phyloP scores from a whole-genome alignment of 2,797 vertebrate species.

The Smutsia temminckii region DNA sequence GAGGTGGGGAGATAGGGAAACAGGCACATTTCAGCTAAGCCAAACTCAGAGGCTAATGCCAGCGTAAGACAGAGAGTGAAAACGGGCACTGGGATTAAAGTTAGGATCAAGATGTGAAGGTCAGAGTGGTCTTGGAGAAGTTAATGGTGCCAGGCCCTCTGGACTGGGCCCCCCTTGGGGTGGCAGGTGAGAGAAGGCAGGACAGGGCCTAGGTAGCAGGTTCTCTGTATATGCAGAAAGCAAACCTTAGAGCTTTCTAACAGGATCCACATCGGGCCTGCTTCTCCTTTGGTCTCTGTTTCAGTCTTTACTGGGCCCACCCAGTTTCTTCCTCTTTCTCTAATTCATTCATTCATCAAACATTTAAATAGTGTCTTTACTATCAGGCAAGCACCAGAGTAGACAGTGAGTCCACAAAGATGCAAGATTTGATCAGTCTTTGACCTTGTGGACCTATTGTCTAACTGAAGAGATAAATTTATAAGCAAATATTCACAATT shows the following conservation, averaged over 20 bases:
- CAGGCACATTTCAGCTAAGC: not conserved
- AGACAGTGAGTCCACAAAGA: not conserved
- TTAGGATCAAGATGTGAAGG: not conserved
- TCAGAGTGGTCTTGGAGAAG: not conserved
- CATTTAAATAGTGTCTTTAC: not conserved
- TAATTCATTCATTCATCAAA: not conserved
- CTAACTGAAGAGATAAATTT: not conserved
- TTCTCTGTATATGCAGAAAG: not conserved
- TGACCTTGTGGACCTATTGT: not conserved
- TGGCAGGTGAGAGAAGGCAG: not conserved
- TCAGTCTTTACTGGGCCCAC: not conserved
- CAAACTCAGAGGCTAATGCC: not conserved
- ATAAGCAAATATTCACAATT: not conserved
- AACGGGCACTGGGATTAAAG: not conserved
- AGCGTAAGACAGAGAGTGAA: not conserved
- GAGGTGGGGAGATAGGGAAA: not conserved
- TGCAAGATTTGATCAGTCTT: not conserved
- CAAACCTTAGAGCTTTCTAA: not conserved
- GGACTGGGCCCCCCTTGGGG: not conserved
- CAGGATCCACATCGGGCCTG: not conserved
- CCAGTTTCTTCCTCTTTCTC: not conserved
- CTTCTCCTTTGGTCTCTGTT: constrained; percentile 24
- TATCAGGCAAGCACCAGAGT: not conserved
- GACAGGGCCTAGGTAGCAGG: not conserved
- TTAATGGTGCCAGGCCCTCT: not conserved